Evolutionary conservation across 1,140 invertebrate genomes (phyloP).

Genomic region (Phocides pigmalion): DNA sequence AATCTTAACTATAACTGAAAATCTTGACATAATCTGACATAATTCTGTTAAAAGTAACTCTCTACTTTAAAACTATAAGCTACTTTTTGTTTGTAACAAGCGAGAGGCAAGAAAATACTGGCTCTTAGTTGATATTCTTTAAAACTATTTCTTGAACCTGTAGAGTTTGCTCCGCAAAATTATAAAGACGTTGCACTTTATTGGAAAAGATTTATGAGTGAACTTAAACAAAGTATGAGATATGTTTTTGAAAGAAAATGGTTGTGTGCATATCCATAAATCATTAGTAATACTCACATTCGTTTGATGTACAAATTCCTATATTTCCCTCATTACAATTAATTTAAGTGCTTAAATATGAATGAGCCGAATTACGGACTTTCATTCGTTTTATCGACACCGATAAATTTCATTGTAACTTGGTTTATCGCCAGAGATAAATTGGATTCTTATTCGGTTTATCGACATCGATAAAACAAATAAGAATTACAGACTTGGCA

Average conservation of each 20-base stretch:
- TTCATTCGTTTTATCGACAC: too few relatives aligned
- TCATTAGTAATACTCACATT: constrained; percentile 8
- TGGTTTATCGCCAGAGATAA: too few relatives aligned
- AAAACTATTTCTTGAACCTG: constrained; percentile 25
- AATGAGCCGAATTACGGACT: too few relatives aligned
- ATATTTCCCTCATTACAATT: neutral
- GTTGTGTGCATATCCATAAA: neutral
- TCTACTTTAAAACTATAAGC: constrained; percentile 18
- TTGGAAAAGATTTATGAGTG: constrained; percentile 20
- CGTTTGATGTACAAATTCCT: neutral
- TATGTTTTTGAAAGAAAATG: constrained; percentile 10
- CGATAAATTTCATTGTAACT: too few relatives aligned
- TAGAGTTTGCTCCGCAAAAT: constrained; percentile 16
- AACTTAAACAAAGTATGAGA: constrained; percentile 8
- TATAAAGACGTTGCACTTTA: constrained; percentile 22
- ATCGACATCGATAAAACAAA: too few relatives aligned
- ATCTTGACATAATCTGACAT: neutral
- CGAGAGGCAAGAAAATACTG: constrained; percentile 12
- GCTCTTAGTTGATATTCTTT: constrained; percentile 22
- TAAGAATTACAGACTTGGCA: too few relatives aligned
- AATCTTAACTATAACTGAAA: too few relatives aligned
- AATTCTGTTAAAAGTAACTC: constrained; percentile 10
- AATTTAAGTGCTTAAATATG: too few relatives aligned
- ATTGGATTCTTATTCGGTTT: too few relatives aligned
- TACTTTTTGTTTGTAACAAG: constrained; percentile 19